A percentile compares a stretch with the other conserved stretches of the same genome.
Evolutionary conservation across 2,797 vertebrate genomes (phyloP).

Genomic region (Enteromius fasciolatus): DNA sequence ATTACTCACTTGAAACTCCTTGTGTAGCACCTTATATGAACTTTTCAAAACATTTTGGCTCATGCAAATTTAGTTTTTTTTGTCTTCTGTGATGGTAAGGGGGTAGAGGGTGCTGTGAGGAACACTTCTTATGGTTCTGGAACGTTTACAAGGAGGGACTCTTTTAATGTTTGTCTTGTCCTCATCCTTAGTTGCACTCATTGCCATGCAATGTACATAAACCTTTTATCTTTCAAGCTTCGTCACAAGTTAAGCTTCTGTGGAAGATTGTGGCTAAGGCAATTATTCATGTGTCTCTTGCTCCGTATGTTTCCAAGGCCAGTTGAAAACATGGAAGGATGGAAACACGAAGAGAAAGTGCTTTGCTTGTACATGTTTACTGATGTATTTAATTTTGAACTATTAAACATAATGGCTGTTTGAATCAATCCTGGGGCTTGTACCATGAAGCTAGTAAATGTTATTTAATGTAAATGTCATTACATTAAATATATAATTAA

Average conservation of each 20-base stretch:
- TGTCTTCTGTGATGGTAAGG: too few relatives aligned
- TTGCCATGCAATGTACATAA: constrained; percentile 45
- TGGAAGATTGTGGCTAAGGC: background rate
- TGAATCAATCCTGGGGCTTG: background rate
- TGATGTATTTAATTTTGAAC: background rate
- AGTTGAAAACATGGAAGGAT: background rate
- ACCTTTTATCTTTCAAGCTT: background rate
- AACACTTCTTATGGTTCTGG: background rate
- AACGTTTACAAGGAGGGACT: constrained; percentile 7
- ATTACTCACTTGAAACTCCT: background rate
- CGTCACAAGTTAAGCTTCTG: constrained; percentile 16
- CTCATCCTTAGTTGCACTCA: constrained; percentile 25
- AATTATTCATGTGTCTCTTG: background rate
- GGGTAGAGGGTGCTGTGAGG: too few relatives aligned
- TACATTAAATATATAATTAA: background rate
- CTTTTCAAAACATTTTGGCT: background rate
- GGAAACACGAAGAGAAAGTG: background rate
- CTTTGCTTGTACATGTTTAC: constrained; percentile 12
- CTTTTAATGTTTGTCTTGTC: constrained; percentile 7
- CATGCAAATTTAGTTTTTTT: background rate
- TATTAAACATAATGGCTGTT: background rate
- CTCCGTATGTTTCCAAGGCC: background rate
- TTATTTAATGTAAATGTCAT: too few relatives aligned
- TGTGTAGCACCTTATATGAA: constrained; percentile 11
- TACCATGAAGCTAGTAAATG: background rate